These are phyloP conservation scores for Chlorodrepanis virens DNA, from an alignment of 2,113 vertebrate species.

Conservation along the genomic window DNA sequence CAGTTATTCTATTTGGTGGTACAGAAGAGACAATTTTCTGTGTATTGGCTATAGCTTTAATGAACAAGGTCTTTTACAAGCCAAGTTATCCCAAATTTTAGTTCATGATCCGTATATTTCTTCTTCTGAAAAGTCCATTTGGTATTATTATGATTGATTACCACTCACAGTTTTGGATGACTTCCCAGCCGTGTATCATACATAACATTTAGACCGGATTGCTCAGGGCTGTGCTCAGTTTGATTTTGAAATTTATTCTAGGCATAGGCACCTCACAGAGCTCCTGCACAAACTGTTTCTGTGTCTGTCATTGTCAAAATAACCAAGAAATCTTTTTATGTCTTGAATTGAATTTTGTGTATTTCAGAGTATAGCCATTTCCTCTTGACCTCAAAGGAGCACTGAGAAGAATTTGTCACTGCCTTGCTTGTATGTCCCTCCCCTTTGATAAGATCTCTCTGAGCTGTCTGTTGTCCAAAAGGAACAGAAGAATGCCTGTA, in stretches of 20 bases:
- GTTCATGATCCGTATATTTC: not conserved
- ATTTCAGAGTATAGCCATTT: not conserved
- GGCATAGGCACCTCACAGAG: not conserved
- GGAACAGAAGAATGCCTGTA: not conserved
- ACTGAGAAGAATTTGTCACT: not conserved
- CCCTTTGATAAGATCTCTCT: not conserved
- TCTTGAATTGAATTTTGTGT: not conserved
- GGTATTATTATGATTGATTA: not conserved
- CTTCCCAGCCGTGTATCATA: not conserved
- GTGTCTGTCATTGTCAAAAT: not conserved
- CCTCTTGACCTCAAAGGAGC: not conserved
- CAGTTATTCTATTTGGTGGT: not conserved
- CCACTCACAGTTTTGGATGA: not conserved
- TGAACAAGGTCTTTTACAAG: not conserved
- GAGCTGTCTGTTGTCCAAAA: not conserved
- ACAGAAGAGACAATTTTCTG: not conserved
- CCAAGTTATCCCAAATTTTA: not conserved
- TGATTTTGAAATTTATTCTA: not conserved
- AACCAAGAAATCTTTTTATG: not conserved
- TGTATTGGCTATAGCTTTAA: not conserved
- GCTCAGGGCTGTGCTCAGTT: not conserved
- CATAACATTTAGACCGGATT: fast-evolving
- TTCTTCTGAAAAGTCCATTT: not conserved
- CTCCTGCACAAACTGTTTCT: not conserved
- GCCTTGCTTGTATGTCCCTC: not conserved